A percentile compares a stretch with the other conserved stretches of the same genome.
Evolutionary conservation across 2,797 vertebrate genomes (phyloP).

Genomic region (Pteronotus mesoamericanus): DNA sequence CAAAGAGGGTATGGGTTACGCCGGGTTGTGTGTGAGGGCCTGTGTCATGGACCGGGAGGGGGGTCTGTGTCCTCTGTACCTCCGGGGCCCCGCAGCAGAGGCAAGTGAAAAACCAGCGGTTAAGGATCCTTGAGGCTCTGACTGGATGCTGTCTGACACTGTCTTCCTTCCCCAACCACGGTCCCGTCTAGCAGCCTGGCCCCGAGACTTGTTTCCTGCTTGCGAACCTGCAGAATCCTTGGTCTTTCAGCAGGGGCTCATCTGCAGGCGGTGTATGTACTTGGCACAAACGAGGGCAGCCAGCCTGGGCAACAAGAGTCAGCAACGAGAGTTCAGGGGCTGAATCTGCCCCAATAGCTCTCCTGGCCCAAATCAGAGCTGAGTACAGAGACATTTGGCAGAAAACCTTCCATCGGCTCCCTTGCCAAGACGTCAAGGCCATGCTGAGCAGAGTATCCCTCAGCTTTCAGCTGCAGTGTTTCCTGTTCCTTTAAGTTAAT

Average conservation of each 20-base stretch:
- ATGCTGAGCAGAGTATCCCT: not conserved
- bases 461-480: not conserved
- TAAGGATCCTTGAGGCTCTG: not conserved
- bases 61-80: not conserved
- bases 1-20: not conserved
- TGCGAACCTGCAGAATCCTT: not conserved
- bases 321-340: not conserved
- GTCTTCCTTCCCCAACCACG: not conserved
- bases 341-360: not conserved
- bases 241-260: not conserved
- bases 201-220: not conserved
- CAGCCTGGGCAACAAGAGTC: not conserved
- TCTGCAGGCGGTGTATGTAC: not conserved
- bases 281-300: not conserved
- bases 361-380: not conserved
- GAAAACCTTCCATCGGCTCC: not conserved
- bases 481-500: constrained; percentile 33
- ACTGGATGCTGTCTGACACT: not conserved
- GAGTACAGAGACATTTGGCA: not conserved
- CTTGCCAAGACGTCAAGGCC: not conserved
- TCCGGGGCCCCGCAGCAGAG: not conserved
- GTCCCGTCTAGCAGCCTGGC: not conserved
- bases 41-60: not conserved
- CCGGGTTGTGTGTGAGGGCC: not conserved
- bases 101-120: not conserved